These are phyloP conservation scores for Gryllus longicercus DNA, from an alignment of 2,888 invertebrate species.

Conservation along the genomic window DNA sequence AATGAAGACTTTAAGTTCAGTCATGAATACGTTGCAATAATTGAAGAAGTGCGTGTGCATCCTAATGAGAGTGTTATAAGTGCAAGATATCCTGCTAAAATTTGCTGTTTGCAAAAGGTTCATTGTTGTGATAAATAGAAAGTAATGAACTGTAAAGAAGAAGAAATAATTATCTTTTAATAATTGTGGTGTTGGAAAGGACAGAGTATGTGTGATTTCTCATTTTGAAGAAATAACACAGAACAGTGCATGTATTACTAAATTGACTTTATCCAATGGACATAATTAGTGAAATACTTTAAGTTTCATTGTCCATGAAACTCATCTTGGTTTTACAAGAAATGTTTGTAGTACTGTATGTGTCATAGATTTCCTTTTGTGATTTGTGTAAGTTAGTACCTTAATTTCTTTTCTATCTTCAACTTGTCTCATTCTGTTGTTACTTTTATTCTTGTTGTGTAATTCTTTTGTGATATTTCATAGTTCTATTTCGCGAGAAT, in stretches of 20 bases:
- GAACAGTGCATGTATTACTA: neutral
- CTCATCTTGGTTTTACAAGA: conserved; percentile 25
- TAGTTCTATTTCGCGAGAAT: neutral
- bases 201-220: neutral
- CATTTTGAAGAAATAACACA: neutral
- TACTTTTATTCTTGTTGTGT: neutral
- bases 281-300: conserved; percentile 2
- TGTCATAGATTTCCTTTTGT: neutral
- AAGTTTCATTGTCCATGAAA: conserved; percentile 17
- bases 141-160: neutral
- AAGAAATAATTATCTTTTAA: conserved; percentile 2
- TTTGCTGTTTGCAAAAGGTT: neutral
- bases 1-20: neutral
- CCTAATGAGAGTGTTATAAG: neutral
- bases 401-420: neutral
- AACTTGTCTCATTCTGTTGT: neutral
- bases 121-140: neutral
- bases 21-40: neutral
- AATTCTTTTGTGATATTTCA: neutral
- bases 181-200: conserved; percentile 2
- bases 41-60: neutral
- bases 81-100: neutral
- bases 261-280: neutral
- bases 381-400: neutral
- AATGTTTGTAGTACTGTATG: neutral